Evolutionary conservation across 2,113 vertebrate species (phyloP), one percentile per base, ranked within the genome.

Genomic region (Anolis carolinensis): DNA sequence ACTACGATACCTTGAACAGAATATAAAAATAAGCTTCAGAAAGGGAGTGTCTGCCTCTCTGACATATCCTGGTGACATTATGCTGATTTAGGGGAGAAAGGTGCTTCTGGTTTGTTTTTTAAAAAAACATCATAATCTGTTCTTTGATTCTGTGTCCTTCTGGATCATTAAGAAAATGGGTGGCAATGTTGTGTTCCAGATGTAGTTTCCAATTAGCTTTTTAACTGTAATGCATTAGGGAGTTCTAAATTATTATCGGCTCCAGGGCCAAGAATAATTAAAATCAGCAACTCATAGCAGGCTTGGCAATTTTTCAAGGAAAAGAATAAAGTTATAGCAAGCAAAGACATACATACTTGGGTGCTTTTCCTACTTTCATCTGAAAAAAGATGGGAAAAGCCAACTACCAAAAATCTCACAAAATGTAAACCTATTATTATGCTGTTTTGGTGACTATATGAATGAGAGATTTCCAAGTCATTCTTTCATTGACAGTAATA

Each of bases 171-270:
- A 74, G 77, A 16, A 74, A 79, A 67, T 65, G 77, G 44, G 32
- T 84, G 82, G 48, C 77, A 73, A 44, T 39, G 68, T 74, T 80
- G 76, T 65, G 6, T 25, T 74, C 62, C 68, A 84, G 71, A 67
- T 84, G 70, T 59, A 84, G 62, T 74, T 84, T 80, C 76, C 76
- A 84, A 84, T 79, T 84, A 79, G 50, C 39, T 74, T 50, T 39
- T 68, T 81, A 86, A 55, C 76, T 75, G 71, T 74, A 81, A 52
- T 86, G 79, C 71, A 81, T 81, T 74, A 86, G 65, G 71, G 59
- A 81, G 50, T 23, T 50, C 32, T 86, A 81, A 81, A 86, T 86
- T 86, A 86, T 86, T 86, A 81, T 86, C 81, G 85, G 85, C 78
- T 81, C n/a, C 70, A 81, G 78, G 78, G 55, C 79, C 77, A 86